These are phyloP conservation scores for Oryzias dopingdopingensis DNA, from an alignment of 2,797 vertebrate species.

Conservation along the genomic window DNA sequence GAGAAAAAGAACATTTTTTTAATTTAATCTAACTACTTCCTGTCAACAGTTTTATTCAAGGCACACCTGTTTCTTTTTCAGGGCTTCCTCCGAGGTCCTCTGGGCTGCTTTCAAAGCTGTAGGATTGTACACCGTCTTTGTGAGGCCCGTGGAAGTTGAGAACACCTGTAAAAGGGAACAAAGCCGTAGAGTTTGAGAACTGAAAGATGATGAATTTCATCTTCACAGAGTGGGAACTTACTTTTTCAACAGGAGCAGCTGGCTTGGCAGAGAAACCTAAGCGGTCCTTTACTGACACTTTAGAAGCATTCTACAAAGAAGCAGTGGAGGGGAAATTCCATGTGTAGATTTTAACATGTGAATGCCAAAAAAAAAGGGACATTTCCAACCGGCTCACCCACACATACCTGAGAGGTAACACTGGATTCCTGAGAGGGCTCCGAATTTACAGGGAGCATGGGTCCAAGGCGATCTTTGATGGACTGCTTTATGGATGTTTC, in stretches of 20 bases:
- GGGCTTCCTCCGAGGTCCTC: slow-evolving; percentile 87
- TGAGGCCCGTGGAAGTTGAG: slow-evolving; percentile 93
- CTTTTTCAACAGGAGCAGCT: slow-evolving; percentile 86
- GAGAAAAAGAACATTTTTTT: neutral
- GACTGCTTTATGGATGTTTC: slow-evolving; percentile 88
- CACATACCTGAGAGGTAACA: slow-evolving; percentile 81
- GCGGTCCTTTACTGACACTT: slow-evolving; percentile 91
- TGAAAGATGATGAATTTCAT: neutral
- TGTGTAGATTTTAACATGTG: slow-evolving; percentile 20
- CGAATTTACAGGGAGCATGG: slow-evolving; percentile 81
- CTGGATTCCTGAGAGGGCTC: slow-evolving; percentile 83
- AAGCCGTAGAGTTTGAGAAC: neutral
- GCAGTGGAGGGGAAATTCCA: neutral
- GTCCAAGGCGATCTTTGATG: slow-evolving; percentile 93
- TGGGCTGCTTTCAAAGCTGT: slow-evolving; percentile 91
- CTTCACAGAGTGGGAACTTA: slow-evolving; percentile 30
- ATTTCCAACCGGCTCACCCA: neutral
- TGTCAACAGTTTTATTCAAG: neutral
- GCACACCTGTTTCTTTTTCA: slow-evolving; percentile 93
- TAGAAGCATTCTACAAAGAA: slow-evolving; percentile 81
- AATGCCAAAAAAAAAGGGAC: slow-evolving; percentile 9
- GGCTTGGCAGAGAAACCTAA: slow-evolving; percentile 89
- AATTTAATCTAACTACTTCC: neutral
- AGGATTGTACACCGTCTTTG: slow-evolving; percentile 97
- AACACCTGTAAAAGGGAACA: slow-evolving; percentile 79